Evolutionary conservation across 2,888 invertebrate species (phyloP).

Genomic region (Drosophila barbarae): DNA sequence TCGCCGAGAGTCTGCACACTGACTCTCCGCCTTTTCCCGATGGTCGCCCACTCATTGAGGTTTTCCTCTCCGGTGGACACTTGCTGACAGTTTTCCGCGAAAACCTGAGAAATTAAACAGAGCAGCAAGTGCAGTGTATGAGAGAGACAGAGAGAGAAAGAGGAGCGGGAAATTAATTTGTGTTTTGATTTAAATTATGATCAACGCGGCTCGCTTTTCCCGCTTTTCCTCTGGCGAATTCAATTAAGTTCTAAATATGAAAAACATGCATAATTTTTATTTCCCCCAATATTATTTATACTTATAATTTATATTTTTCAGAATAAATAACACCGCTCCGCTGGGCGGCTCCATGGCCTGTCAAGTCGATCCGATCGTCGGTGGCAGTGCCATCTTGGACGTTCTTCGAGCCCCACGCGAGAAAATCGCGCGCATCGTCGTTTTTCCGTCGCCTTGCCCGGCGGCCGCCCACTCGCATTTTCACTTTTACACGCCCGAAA

Average conservation of each 20-base stretch:
- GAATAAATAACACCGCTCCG: slow-evolving; percentile 50
- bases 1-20: slow-evolving; percentile 2
- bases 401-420: slow-evolving; percentile 60
- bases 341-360: slow-evolving; percentile 71
- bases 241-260: slow-evolving; percentile 61
- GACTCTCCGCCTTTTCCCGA: not conserved
- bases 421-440: slow-evolving; percentile 42
- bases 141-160: slow-evolving; percentile 5
- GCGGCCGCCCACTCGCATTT: slow-evolving; percentile 57
- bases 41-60: slow-evolving; percentile 11
- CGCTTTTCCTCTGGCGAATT: slow-evolving; percentile 34
- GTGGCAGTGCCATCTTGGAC: slow-evolving; percentile 60
- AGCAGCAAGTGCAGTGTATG: slow-evolving; percentile 51
- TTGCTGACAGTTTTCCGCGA: slow-evolving; percentile 45
- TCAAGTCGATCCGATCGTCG: slow-evolving; percentile 65
- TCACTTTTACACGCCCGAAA: slow-evolving; percentile 27
- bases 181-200: slow-evolving; percentile 64
- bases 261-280: slow-evolving; percentile 42
- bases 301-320: slow-evolving; percentile 62
- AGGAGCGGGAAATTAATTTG: slow-evolving; percentile 55
- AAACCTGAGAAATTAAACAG: slow-evolving; percentile 61
- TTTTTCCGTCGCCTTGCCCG: slow-evolving; percentile 18
- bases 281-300: slow-evolving; percentile 58
- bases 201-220: slow-evolving; percentile 47
- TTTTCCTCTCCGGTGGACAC: slow-evolving; percentile 18